Conservation (phyloP, 1,140 invertebrate genomes). For the Drosophila hydei region DNA sequence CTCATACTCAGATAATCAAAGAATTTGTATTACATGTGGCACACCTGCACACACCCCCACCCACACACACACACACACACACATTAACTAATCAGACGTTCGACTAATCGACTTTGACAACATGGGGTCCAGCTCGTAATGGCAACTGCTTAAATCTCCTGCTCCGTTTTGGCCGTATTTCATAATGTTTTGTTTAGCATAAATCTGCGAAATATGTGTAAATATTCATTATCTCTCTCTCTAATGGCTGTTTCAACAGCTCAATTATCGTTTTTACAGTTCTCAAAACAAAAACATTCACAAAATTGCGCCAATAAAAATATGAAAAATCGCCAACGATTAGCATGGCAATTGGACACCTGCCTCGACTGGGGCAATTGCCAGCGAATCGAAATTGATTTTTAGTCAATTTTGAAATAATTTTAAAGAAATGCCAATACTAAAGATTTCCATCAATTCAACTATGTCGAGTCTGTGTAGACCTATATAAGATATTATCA, state of each 20-base stretch:
- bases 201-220: constrained; percentile 17
- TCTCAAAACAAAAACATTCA: constrained; percentile 36
- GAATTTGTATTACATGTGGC: constrained; percentile 20
- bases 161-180: constrained; percentile 35
- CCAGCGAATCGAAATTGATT: neutral
- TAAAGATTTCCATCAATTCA: no score
- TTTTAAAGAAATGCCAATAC: neutral
- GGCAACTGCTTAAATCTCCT: neutral
- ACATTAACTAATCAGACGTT: constrained; percentile 29
- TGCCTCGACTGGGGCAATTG: neutral
- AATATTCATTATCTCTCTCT: constrained; percentile 20
- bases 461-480: no score
- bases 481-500: no score
- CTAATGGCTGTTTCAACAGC: constrained; percentile 50
- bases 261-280: constrained; percentile 58
- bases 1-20: constrained; percentile 56
- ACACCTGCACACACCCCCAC: constrained; percentile 13
- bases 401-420: neutral
- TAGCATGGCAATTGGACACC: constrained; percentile 35
- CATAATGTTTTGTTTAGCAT: constrained; percentile 60
- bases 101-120: constrained; percentile 62
- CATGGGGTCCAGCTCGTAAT: constrained; percentile 47
- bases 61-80: neutral
- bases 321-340: constrained; percentile 54
- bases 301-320: constrained; percentile 50